phyloP scores from a whole-genome alignment of 2,888 invertebrate genomes.

The Apoda limacodes region DNA sequence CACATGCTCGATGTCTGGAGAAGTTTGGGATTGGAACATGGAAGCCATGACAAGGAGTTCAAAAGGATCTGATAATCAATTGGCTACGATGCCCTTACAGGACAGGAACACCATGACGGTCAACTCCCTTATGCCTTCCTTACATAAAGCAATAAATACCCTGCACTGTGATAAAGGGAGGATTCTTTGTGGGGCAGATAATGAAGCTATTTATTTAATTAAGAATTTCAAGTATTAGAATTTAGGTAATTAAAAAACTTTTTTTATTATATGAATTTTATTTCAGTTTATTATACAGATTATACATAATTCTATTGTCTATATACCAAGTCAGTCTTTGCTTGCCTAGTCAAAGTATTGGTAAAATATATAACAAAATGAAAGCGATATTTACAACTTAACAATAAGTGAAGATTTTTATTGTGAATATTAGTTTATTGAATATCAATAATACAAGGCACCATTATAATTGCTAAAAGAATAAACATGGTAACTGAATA shows the following conservation, averaged over 20 bases:
- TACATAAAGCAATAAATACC: slow-evolving; percentile 85
- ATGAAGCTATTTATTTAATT: slow-evolving; percentile 88
- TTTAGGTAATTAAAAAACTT: slow-evolving; percentile 7
- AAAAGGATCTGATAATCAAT: slow-evolving; percentile 40
- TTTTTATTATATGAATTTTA: slow-evolving; percentile 38
- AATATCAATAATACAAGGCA: no score
- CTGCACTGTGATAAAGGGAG: slow-evolving; percentile 81
- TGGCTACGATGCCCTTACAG: slow-evolving; percentile 73
- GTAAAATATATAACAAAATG: no score
- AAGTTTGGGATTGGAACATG: slow-evolving; percentile 92
- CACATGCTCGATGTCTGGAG: slow-evolving; percentile 78
- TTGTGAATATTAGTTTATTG: no score
- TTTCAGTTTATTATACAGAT: slow-evolving; percentile 38
- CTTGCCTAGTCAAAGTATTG: slow-evolving; percentile 61
- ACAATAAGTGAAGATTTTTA: no score
- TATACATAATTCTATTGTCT: slow-evolving; percentile 36
- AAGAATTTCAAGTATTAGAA: slow-evolving; percentile 70
- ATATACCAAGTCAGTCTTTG: slow-evolving; percentile 69
- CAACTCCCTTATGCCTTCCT: slow-evolving; percentile 77
- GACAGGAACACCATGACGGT: slow-evolving; percentile 78
- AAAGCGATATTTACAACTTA: no score
- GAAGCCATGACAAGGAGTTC: slow-evolving; percentile 57
- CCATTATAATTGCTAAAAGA: no score
- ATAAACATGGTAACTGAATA: no score
- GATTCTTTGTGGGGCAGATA: slow-evolving; percentile 87